phyloP scores from a whole-genome alignment of 2,113 vertebrate genomes.

The Cryptomyrus ogoouensis region DNA sequence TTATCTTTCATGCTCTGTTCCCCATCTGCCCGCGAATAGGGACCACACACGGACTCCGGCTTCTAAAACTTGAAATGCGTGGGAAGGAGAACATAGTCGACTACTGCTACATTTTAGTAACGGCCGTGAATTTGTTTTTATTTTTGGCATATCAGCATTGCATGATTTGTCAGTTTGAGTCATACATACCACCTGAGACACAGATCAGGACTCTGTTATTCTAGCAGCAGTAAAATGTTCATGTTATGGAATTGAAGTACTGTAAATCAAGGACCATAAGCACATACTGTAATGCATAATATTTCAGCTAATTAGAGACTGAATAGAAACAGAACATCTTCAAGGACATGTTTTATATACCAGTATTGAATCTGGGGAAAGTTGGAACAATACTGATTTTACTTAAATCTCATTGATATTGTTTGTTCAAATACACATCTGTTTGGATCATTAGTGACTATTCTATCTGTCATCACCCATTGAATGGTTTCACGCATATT shows the following conservation, averaged over 20 bases:
- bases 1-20: not conserved
- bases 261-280: not conserved
- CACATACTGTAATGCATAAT: not conserved
- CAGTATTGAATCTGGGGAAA: not conserved
- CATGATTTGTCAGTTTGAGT: not conserved
- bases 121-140: not conserved
- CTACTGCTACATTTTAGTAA: not conserved
- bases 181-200: not conserved
- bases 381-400: not conserved
- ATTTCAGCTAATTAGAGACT: not conserved
- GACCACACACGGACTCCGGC: constrained; percentile 34
- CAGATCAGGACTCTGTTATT: not conserved
- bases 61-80: not conserved
- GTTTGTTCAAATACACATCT: not conserved
- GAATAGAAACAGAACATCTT: not conserved
- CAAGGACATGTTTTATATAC: not conserved
- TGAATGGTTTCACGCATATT: constrained; percentile 15
- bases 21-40: not conserved
- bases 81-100: not conserved
- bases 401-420: constrained; percentile 4
- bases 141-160: constrained; percentile 21
- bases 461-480: not conserved
- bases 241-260: not conserved
- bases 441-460: not conserved
- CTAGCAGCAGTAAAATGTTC: constrained; percentile 3